Conservation (phyloP, 2,797 vertebrate species). For the Xiphorhynchus erythropygius region DNA sequence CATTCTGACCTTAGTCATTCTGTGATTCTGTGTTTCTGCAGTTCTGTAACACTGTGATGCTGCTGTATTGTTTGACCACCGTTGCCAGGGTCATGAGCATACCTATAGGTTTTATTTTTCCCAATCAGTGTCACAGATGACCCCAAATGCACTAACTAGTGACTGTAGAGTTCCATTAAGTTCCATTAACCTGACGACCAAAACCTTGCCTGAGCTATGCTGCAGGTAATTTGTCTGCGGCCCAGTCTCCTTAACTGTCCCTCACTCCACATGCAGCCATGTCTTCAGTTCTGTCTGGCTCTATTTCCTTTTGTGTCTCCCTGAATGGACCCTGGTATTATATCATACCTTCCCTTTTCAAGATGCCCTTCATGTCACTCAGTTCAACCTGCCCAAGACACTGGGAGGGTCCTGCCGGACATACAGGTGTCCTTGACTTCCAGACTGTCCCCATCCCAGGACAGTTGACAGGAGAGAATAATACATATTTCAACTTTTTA, state of each 20-base stretch:
- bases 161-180: background rate
- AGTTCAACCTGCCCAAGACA: background rate
- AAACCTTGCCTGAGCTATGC: background rate
- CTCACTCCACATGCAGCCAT: background rate
- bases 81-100: background rate
- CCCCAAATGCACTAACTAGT: accelerated
- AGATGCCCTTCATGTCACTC: background rate
- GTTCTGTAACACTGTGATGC: background rate
- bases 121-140: background rate
- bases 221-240: background rate
- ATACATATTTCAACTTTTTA: background rate
- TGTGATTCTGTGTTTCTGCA: background rate
- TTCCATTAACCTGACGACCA: background rate
- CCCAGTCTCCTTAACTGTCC: background rate
- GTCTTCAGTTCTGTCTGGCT: background rate
- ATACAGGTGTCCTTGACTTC: background rate
- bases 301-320: background rate
- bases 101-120: background rate
- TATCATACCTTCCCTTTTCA: background rate
- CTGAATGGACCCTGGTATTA: background rate
- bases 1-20: background rate
- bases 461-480: background rate
- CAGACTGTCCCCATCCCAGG: background rate
- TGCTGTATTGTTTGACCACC: background rate
- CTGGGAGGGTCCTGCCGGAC: background rate